Percentiles rank a stretch among this genome's conserved stretches.
phyloP scores from a whole-genome alignment of 2,888 invertebrate species.

The Anodontia alba region DNA sequence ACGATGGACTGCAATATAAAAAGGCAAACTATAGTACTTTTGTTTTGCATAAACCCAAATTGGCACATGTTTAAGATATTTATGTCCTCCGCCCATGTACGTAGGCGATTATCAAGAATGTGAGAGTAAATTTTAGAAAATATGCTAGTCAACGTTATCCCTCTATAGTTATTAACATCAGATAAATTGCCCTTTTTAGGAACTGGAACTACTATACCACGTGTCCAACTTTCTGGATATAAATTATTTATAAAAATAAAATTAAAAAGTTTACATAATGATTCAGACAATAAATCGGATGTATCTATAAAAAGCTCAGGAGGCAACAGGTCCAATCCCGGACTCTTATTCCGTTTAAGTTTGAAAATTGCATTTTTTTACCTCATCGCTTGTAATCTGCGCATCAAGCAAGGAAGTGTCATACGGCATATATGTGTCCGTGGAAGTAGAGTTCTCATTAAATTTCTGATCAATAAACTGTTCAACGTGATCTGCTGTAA shows the following conservation, averaged over 20 bases:
- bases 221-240: constrained; percentile 16
- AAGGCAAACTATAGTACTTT: constrained; percentile 24
- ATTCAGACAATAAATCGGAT: not conserved
- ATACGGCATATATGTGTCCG: not conserved
- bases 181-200: constrained; percentile 9
- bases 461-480: not conserved
- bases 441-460: not conserved
- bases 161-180: constrained; percentile 27
- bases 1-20: constrained; percentile 22
- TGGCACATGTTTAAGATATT: constrained; percentile 2
- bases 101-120: constrained; percentile 11
- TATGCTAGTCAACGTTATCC: constrained; percentile 19
- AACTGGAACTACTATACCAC: constrained; percentile 18
- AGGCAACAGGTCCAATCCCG: not conserved
- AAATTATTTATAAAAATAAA: constrained; percentile 13
- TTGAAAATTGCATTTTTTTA: not conserved
- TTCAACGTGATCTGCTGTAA: not conserved
- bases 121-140: constrained; percentile 25
- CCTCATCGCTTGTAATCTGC: not conserved
- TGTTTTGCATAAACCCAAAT: constrained; percentile 29
- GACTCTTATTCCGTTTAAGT: constrained; percentile 16
- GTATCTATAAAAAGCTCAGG: constrained; percentile 20
- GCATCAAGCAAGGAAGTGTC: not conserved
- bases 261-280: constrained; percentile 19
- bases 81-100: constrained; percentile 7